phyloP scores from a whole-genome alignment of 2,113 vertebrate species.

The Crypturellus undulatus region DNA sequence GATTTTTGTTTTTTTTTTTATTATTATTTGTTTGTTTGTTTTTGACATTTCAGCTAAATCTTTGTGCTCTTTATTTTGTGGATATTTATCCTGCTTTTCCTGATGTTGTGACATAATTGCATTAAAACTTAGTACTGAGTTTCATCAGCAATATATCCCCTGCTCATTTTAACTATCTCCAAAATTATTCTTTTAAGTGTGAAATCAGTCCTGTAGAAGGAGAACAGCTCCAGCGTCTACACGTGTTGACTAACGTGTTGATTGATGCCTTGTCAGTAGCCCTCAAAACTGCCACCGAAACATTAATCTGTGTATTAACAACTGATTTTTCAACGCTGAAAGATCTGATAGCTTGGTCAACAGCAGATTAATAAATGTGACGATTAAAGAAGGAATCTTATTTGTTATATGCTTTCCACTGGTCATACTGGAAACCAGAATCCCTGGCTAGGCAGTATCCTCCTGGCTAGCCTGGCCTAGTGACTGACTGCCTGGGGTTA shows the following conservation, averaged over 20 bases:
- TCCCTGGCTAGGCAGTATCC: neutral
- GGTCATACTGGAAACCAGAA: neutral
- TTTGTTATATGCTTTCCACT: neutral
- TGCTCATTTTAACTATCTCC: neutral
- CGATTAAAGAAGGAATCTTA: neutral
- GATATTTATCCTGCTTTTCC: neutral
- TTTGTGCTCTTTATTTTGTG: neutral
- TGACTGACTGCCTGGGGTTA: neutral
- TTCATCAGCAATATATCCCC: neutral
- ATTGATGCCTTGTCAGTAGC: neutral
- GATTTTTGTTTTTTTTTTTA: too few species aligned
- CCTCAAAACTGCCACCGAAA: neutral
- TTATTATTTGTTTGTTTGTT: neutral
- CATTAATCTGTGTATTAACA: neutral
- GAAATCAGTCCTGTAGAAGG: neutral
- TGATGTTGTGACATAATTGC: neutral
- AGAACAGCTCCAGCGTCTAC: neutral
- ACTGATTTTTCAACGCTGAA: neutral
- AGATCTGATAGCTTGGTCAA: neutral
- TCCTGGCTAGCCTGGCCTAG: neutral
- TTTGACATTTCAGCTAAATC: neutral
- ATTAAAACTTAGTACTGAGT: neutral
- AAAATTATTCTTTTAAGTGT: neutral
- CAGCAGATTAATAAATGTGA: neutral
- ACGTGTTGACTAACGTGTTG: neutral